Evolutionary conservation across 2,797 vertebrate genomes (phyloP).

Genomic region (Cottoperca gobio): DNA sequence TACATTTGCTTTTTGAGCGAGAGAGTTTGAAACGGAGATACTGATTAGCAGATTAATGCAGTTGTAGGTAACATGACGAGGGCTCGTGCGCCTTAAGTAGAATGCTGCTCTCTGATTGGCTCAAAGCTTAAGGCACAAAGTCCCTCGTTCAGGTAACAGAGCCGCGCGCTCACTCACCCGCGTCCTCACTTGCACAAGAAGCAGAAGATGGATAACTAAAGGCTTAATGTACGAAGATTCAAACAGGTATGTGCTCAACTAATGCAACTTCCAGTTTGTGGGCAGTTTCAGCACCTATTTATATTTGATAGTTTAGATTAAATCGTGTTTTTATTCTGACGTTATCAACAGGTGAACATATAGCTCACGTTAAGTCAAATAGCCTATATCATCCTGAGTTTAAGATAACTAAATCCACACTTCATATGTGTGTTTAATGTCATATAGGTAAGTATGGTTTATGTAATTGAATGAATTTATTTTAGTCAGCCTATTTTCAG

Average conservation of each 20-base stretch:
- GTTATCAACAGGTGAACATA: not conserved
- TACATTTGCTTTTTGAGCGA: not conserved
- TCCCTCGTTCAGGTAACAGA: slow-evolving; percentile 46
- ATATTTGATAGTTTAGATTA: not conserved
- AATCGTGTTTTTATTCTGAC: not conserved
- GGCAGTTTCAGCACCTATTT: not conserved
- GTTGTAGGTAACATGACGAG: slow-evolving; percentile 16
- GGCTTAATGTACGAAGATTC: not conserved
- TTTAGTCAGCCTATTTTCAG: not conserved
- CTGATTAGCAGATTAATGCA: slow-evolving; percentile 36
- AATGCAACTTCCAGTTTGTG: not conserved
- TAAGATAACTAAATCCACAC: not conserved
- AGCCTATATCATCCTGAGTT: not conserved
- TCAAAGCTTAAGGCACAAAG: slow-evolving; percentile 53
- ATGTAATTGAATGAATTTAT: not conserved
- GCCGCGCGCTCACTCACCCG: slow-evolving; percentile 4
- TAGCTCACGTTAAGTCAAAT: not conserved
- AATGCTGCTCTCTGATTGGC: slow-evolving; percentile 65
- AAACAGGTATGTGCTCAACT: slow-evolving; percentile 31
- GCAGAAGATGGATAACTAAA: slow-evolving; percentile 10
- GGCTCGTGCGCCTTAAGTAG: slow-evolving; percentile 25
- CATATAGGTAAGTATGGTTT: not conserved
- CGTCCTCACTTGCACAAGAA: not conserved
- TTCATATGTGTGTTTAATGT: not conserved
- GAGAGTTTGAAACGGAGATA: not conserved